Conservation (phyloP, 64 coral and sea anemone species). For the Stichodactyla mertensii region DNA sequence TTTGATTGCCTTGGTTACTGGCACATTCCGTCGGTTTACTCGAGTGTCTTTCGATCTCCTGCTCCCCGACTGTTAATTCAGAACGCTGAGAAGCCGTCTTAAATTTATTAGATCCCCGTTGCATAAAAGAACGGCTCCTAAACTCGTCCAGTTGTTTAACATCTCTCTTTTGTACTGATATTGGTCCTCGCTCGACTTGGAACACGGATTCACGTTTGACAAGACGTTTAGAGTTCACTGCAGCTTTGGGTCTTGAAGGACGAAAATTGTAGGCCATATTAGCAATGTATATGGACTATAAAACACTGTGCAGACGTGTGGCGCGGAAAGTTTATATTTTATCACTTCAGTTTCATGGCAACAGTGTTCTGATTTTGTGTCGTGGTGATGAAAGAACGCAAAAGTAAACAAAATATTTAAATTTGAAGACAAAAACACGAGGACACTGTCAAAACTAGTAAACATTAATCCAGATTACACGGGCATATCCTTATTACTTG, state of each 20-base stretch:
- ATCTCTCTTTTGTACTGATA: not conserved
- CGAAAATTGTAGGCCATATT: not conserved
- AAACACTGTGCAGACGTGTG: not conserved
- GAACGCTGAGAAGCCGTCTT: not conserved
- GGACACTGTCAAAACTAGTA: not conserved
- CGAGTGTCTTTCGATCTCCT: constrained; percentile 7
- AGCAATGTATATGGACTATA: not conserved
- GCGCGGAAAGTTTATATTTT: not conserved
- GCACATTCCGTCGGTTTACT: not conserved
- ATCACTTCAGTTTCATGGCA: not conserved
- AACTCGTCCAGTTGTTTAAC: not conserved
- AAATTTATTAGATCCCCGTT: constrained; percentile 5
- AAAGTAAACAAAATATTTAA: constrained; percentile 14
- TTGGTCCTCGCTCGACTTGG: constrained; percentile 9
- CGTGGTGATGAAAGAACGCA: constrained; percentile 27
- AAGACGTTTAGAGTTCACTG: not conserved
- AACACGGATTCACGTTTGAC: not conserved
- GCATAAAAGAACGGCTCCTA: not conserved
- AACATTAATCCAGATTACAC: constrained; percentile 11
- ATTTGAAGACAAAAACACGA: constrained; percentile 5
- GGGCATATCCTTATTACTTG: not conserved
- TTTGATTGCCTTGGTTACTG: not conserved
- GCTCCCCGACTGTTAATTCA: not conserved
- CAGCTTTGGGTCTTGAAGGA: not conserved
- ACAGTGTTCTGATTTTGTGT: not conserved